phyloP scores from a whole-genome alignment of 1,140 invertebrate genomes.

The Zaprionus lachaisei region DNA sequence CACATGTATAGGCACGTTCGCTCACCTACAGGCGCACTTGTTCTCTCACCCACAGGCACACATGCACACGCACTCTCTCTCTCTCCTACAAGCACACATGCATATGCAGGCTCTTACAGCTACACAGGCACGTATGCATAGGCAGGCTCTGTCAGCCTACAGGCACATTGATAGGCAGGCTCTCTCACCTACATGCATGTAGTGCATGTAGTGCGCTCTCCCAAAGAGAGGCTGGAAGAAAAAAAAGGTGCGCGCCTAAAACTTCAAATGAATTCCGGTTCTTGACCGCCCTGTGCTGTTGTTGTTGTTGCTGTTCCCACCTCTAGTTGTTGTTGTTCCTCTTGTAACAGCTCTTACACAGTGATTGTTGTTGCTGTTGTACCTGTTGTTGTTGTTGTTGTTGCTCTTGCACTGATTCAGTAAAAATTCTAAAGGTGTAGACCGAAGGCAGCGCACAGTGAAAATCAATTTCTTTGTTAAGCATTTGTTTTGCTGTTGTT shows the following conservation, averaged over 20 bases:
- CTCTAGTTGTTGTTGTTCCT: constrained; percentile 26
- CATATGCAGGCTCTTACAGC: not conserved
- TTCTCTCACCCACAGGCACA: constrained; percentile 11
- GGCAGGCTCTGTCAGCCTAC: not conserved
- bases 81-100: not conserved
- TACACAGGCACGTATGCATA: constrained; percentile 15
- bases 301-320: constrained; percentile 34
- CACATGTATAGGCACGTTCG: not conserved
- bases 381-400: constrained; percentile 36
- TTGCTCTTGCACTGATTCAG: constrained; percentile 68
- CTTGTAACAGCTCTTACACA: constrained; percentile 24
- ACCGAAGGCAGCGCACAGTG: constrained; percentile 55
- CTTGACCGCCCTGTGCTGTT: constrained; percentile 36
- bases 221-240: constrained; percentile 32
- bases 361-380: constrained; percentile 24
- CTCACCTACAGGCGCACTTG: constrained; percentile 21
- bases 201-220: not conserved
- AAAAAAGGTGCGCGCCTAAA: constrained; percentile 62
- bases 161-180: too few species aligned
- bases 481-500: constrained; percentile 47
- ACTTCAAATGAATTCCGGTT: constrained; percentile 80
- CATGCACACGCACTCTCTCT: constrained; percentile 1
- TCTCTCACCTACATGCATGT: not conserved
- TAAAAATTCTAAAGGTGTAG: constrained; percentile 57
- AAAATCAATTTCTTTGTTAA: constrained; percentile 80